Evolutionary conservation across 2,113 vertebrate genomes (phyloP), one percentile per base, ranked within the genome.

Genomic region (Tragulus kanchil): DNA sequence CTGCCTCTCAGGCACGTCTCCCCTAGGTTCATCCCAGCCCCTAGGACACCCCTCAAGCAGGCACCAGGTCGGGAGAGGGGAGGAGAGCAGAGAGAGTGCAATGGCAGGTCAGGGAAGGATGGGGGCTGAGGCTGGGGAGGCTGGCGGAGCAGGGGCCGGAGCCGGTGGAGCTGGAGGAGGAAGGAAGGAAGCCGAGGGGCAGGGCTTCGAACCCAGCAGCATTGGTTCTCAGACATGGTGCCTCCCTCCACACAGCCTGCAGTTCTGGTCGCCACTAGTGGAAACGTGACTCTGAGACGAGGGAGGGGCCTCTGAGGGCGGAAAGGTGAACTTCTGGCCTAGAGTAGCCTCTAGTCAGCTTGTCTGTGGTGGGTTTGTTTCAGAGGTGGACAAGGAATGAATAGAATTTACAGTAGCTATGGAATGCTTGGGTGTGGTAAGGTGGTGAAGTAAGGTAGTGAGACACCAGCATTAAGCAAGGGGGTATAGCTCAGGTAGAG

Each of bases 391-490:
- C 31, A 9, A 50, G 23, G n/a, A 65, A 31, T 15, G 48, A 83
- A 3, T 3, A n/a, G 62, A 59, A 9, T 25, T 13, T 36, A 14
- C 4, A 28, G 56, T 28, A 26, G 3, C n/a, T 25, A 0, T 28
- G 36, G 62, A 71, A 62, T 8, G 14, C 6, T 71, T 25, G 86
- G 73, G 45, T 62, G 64, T 21, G 12, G 77, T 2, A 4, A 48
- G 50, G 14, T 45, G 7, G 81, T 82, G 58, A 94, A 94, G 23
- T n/a, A 52, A 13, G 8, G 15, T 42, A 48, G 64, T 28, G 48
- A 85, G 64, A 45, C 10, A 0, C 0, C 0, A 0, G 0, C 0
- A 0, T 0, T 0, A 0, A 0, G 0, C 2, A 2, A 3, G 78
- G 69, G 87, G n/a, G 58, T 23, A 1, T 71, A 71, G 82, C 75